Conservation (phyloP, 2,888 invertebrate genomes). For the Hypolimnas misippus region DNA sequence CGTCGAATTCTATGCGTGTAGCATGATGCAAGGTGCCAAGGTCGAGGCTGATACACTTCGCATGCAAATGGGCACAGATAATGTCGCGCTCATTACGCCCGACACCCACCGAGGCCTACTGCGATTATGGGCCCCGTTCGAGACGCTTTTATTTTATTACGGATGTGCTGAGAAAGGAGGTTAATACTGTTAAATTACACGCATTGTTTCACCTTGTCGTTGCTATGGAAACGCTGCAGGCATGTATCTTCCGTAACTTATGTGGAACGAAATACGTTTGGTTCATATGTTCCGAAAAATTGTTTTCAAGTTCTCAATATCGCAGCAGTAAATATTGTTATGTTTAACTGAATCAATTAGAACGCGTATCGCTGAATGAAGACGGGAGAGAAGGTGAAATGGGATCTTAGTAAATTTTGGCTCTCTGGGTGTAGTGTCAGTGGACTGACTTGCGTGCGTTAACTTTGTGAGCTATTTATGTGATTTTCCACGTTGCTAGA, state of each 20-base stretch:
- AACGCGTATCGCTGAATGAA: background rate
- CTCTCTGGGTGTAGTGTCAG: conserved; percentile 46
- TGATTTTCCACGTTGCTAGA: conserved; percentile 79
- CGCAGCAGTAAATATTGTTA: background rate
- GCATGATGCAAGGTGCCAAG: conserved; percentile 73
- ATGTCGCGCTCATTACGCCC: conserved; percentile 77
- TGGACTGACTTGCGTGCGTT: conserved; percentile 58
- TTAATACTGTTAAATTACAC: conserved; percentile 75
- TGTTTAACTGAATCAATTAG: background rate
- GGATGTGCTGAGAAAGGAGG: conserved; percentile 76
- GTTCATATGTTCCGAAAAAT: background rate
- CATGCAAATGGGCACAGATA: conserved; percentile 80
- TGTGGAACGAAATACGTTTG: conserved; percentile 25
- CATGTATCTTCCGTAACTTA: conserved; percentile 15
- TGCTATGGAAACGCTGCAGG: conserved; percentile 54
- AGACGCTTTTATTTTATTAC: conserved; percentile 75
- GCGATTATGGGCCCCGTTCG: conserved; percentile 68
- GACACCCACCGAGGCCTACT: conserved; percentile 64
- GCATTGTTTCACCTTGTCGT: conserved; percentile 74
- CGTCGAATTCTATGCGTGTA: conserved; percentile 60
- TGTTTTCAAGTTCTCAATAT: background rate
- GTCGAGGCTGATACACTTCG: conserved; percentile 73
- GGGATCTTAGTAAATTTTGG: conserved; percentile 20
- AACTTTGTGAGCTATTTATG: conserved; percentile 76
- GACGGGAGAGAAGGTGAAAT: background rate